A percentile compares a stretch with the other conserved stretches of the same genome.
Evolutionary conservation across 53 echinoderm and acorn worm species (phyloP).

Genomic region (Paracentrotus lividus): DNA sequence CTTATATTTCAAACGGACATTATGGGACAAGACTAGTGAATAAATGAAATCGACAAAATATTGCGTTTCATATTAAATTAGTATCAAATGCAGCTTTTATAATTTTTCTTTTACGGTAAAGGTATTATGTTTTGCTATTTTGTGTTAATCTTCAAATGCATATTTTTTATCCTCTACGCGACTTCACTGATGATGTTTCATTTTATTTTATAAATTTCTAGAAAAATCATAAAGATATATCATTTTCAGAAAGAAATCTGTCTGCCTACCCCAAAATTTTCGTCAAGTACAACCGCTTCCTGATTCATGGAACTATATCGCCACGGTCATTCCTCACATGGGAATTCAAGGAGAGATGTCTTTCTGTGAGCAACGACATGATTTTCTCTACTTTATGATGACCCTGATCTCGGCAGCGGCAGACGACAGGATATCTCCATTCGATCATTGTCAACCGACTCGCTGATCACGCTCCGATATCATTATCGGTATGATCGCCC

Average conservation of each 20-base stretch:
- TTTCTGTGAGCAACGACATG: neutral
- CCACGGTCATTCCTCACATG: neutral
- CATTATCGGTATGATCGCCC: constrained; percentile 46
- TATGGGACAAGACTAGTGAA: too few species aligned
- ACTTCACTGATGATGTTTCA: too few species aligned
- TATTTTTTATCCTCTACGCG: too few species aligned
- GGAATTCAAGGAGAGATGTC: neutral
- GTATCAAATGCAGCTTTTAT: too few species aligned
- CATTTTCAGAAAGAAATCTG: neutral
- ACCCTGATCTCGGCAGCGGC: neutral
- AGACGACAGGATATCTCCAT: constrained; percentile 34
- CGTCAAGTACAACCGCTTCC: neutral
- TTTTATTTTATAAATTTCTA: too few species aligned
- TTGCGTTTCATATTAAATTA: too few species aligned
- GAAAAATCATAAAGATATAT: too few species aligned
- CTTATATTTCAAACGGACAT: too few species aligned
- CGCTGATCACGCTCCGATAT: constrained; percentile 1
- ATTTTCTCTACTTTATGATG: neutral
- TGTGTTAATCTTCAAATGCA: too few species aligned
- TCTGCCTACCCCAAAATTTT: neutral
- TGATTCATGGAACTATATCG: neutral
- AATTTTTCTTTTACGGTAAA: too few species aligned
- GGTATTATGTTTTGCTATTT: too few species aligned
- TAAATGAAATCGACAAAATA: too few species aligned
- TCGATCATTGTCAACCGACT: constrained; percentile 4